Evolutionary conservation across 2,888 invertebrate species (phyloP).

Genomic region (Deilephila porcellus): DNA sequence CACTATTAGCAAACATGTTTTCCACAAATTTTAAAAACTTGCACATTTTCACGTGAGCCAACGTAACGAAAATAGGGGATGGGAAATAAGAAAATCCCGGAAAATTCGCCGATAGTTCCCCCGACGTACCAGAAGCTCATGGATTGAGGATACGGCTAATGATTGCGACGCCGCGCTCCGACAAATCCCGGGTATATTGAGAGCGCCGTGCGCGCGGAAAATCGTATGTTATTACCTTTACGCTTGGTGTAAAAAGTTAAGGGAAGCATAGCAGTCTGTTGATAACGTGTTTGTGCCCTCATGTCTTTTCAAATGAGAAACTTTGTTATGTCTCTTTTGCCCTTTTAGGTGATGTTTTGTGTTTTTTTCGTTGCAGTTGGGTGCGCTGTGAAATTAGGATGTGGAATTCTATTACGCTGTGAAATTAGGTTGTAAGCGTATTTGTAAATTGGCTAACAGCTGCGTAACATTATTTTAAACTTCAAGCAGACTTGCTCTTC

Average conservation of each 20-base stretch:
- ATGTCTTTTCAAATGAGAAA: conserved; percentile 31
- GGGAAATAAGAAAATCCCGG: conserved; percentile 65
- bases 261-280: conserved; percentile 54
- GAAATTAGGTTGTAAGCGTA: background rate
- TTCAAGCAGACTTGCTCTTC: background rate
- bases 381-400: background rate
- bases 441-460: background rate
- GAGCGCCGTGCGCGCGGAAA: conserved; percentile 81
- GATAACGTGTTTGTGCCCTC: conserved; percentile 43
- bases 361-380: background rate
- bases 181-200: conserved; percentile 82
- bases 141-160: conserved; percentile 72
- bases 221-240: conserved; percentile 65
- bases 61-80: conserved; percentile 49
- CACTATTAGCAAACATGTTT: conserved; percentile 25
- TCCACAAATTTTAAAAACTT: conserved; percentile 30
- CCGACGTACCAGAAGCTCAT: conserved; percentile 62
- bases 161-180: conserved; percentile 66
- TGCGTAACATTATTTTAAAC: background rate
- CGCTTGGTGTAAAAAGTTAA: conserved; percentile 45
- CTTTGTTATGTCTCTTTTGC: background rate
- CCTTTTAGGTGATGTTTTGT: background rate
- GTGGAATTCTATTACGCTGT: background rate
- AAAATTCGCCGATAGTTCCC: conserved; percentile 75
- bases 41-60: conserved; percentile 50